Evolutionary conservation across 2,888 invertebrate species (phyloP).

Genomic region (Labia minor): DNA sequence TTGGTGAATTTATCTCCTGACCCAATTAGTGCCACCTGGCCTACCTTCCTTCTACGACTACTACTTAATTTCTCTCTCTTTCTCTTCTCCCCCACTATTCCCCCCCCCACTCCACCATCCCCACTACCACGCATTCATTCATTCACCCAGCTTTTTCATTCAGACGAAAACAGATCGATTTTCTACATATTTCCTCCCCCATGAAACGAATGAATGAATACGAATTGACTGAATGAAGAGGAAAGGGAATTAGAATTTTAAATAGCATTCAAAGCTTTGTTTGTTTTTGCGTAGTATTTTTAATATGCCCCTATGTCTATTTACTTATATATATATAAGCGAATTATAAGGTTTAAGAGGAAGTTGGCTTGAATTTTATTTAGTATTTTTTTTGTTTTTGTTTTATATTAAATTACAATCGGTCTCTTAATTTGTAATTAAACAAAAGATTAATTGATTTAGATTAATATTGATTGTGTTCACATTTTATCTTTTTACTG

Average conservation of each 20-base stretch:
- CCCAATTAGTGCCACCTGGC: slow-evolving; percentile 1
- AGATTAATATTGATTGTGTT: no score
- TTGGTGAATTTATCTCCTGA: not conserved
- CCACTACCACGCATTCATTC: not conserved
- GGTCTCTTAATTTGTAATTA: no score
- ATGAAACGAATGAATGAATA: not conserved
- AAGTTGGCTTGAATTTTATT: not conserved
- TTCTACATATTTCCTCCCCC: not conserved
- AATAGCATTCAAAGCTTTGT: not conserved
- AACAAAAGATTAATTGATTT: no score
- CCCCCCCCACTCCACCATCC: no score
- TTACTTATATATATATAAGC: no score
- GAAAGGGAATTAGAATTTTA: slow-evolving; percentile 6
- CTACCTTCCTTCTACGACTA: not conserved
- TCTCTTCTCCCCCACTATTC: not conserved
- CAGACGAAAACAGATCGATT: slow-evolving; percentile 1
- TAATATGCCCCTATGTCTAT: no score
- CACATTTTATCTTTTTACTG: no score
- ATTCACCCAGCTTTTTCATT: not conserved
- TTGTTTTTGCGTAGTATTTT: not conserved
- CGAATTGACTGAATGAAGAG: not conserved
- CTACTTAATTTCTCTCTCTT: not conserved
- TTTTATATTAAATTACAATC: no score
- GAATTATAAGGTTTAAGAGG: not conserved
- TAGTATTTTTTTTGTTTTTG: no score